These are phyloP conservation scores for Dicaeum eximium DNA, from an alignment of 2,113 vertebrate species.

Conservation along the genomic window DNA sequence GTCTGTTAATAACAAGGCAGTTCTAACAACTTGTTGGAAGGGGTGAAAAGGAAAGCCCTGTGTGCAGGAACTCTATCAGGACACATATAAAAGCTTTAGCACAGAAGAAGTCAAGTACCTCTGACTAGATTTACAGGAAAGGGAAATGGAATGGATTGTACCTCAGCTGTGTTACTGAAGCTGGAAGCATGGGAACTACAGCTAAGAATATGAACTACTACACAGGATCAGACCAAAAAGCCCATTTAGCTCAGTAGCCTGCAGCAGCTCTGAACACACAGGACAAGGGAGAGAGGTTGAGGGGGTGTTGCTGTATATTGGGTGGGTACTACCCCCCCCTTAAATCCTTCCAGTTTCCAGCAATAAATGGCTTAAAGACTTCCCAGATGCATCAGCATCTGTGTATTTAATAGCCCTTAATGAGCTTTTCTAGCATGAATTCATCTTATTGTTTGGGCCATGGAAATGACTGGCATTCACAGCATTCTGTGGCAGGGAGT, in stretches of 20 bases:
- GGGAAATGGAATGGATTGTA: neutral
- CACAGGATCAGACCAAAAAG: neutral
- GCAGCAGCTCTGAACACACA: neutral
- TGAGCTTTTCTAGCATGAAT: constrained; percentile 23
- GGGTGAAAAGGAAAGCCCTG: neutral
- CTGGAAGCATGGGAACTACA: neutral
- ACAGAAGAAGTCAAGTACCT: neutral
- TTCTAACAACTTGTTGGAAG: neutral
- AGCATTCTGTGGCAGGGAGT: constrained; percentile 15
- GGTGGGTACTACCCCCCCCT: neutral
- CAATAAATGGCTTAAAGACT: neutral
- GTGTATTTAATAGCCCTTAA: neutral
- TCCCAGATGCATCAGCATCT: neutral
- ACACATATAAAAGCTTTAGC: neutral
- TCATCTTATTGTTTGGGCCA: neutral
- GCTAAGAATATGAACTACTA: neutral
- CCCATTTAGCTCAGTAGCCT: neutral
- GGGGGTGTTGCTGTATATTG: neutral
- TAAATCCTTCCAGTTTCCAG: neutral
- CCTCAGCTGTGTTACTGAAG: neutral
- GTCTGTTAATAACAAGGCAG: neutral
- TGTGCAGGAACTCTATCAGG: neutral
- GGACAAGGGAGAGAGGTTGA: rapidly evolving
- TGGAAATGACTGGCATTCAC: neutral
- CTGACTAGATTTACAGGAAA: neutral